Evolutionary conservation across 1,140 invertebrate species (phyloP).

Genomic region (Pseudomyrmex pallidus): DNA sequence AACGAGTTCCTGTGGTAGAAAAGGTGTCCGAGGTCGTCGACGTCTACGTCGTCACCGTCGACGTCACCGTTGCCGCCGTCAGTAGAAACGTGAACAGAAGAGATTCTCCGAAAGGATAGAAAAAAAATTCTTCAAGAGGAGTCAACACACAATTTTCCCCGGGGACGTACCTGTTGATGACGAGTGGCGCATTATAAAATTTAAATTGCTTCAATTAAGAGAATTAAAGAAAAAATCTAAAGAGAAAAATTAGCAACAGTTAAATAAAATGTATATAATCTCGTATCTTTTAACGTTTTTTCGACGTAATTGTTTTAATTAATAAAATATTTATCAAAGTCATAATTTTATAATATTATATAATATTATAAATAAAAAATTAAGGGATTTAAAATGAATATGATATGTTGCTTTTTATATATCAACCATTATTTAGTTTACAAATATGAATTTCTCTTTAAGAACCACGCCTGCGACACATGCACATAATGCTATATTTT

Average conservation of each 20-base stretch:
- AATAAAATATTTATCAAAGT: background rate
- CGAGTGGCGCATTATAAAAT: background rate
- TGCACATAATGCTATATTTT: too few relatives aligned
- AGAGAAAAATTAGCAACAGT: background rate
- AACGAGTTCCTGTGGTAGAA: constrained; percentile 66
- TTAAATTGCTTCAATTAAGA: constrained; percentile 22
- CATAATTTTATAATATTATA: background rate
- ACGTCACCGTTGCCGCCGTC: constrained; percentile 8
- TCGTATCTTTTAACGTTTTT: background rate
- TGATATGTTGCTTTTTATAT: background rate
- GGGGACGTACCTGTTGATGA: constrained; percentile 15
- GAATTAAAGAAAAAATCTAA: background rate
- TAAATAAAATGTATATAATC: background rate
- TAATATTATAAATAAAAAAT: background rate
- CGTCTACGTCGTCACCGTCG: constrained; percentile 24
- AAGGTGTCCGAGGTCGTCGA: constrained; percentile 60
- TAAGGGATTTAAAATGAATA: background rate
- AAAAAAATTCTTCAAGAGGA: constrained; percentile 10
- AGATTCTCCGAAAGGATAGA: constrained; percentile 4
- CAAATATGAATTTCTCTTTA: background rate
- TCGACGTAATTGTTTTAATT: background rate
- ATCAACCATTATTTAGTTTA: background rate
- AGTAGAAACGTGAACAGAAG: constrained; percentile 39
- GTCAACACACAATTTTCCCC: constrained; percentile 37
- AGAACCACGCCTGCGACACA: too few relatives aligned